These are phyloP conservation scores for Ophioninae sp. DNA, from an alignment of 2,888 invertebrate species.

Conservation along the genomic window DNA sequence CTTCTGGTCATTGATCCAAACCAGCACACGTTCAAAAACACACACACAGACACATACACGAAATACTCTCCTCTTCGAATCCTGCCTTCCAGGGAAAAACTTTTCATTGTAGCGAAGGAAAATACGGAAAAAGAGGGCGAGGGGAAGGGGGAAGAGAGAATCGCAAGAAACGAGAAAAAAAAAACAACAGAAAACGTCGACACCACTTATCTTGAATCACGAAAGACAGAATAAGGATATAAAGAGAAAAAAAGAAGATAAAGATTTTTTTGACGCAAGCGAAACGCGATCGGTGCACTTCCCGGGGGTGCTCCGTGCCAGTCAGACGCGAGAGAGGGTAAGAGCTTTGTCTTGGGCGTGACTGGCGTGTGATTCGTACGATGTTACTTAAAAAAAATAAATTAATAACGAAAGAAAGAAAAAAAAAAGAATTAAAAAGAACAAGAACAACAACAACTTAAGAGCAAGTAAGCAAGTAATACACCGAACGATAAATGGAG, in stretches of 20 bases:
- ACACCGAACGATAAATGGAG: slow-evolving; percentile 62
- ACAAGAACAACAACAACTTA: slow-evolving; percentile 59
- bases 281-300: slow-evolving; percentile 70
- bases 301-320: slow-evolving; percentile 68
- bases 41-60: slow-evolving; percentile 14
- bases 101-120: slow-evolving; percentile 69
- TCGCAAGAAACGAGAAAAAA: slow-evolving; percentile 60
- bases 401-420: slow-evolving; percentile 63
- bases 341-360: slow-evolving; percentile 59
- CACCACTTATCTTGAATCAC: slow-evolving; percentile 79
- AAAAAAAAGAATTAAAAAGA: slow-evolving; percentile 15
- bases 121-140: slow-evolving; percentile 8
- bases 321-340: slow-evolving; percentile 65
- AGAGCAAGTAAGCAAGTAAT: slow-evolving; percentile 63
- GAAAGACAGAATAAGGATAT: slow-evolving; percentile 64
- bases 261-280: slow-evolving; percentile 46
- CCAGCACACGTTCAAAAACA: slow-evolving; percentile 6
- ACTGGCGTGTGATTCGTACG: slow-evolving; percentile 77
- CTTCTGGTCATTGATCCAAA: slow-evolving; percentile 59
- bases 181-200: slow-evolving; percentile 74
- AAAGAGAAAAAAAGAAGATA: slow-evolving; percentile 39
- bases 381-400: slow-evolving; percentile 76
- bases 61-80: slow-evolving; percentile 68
- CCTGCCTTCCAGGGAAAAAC: slow-evolving; percentile 59
- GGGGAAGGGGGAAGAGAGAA: slow-evolving; percentile 58